Conservation (phyloP, 2,888 invertebrate genomes). For the Invenusta paracnida region DNA sequence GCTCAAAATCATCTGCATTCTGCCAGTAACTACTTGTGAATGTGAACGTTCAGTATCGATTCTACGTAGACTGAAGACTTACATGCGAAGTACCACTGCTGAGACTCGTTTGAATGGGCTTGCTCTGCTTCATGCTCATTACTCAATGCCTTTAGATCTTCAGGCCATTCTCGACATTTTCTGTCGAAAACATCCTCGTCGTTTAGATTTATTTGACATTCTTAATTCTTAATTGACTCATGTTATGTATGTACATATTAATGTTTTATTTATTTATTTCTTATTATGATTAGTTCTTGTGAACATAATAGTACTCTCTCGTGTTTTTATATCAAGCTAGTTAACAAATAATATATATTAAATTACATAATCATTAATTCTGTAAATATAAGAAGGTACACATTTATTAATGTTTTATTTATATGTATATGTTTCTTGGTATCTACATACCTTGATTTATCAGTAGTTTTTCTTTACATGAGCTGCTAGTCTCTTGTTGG, state of each 20-base stretch:
- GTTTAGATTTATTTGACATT: constrained; percentile 21
- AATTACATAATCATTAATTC: too few relatives aligned
- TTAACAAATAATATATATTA: too few relatives aligned
- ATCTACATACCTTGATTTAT: too few relatives aligned
- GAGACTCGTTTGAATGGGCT: constrained; percentile 34
- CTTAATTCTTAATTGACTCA: not conserved
- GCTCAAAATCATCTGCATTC: constrained; percentile 35
- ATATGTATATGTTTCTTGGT: too few relatives aligned
- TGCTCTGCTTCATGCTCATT: constrained; percentile 39
- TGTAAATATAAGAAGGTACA: too few relatives aligned
- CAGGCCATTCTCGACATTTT: constrained; percentile 32
- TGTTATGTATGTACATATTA: not conserved
- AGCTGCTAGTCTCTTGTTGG: too few relatives aligned
- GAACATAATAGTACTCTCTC: not conserved
- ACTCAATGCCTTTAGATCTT: constrained; percentile 29
- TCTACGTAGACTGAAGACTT: constrained; percentile 32
- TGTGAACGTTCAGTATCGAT: constrained; percentile 35
- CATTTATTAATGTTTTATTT: too few relatives aligned
- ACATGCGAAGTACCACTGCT: constrained; percentile 33
- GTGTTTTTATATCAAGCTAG: too few relatives aligned
- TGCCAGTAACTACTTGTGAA: constrained; percentile 31
- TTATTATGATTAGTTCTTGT: not conserved
- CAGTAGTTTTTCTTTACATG: too few relatives aligned
- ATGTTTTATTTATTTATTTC: not conserved
- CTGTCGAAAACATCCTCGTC: constrained; percentile 30